phyloP scores from a whole-genome alignment of 1,140 invertebrate genomes.

The Drosophila malerkotliana region DNA sequence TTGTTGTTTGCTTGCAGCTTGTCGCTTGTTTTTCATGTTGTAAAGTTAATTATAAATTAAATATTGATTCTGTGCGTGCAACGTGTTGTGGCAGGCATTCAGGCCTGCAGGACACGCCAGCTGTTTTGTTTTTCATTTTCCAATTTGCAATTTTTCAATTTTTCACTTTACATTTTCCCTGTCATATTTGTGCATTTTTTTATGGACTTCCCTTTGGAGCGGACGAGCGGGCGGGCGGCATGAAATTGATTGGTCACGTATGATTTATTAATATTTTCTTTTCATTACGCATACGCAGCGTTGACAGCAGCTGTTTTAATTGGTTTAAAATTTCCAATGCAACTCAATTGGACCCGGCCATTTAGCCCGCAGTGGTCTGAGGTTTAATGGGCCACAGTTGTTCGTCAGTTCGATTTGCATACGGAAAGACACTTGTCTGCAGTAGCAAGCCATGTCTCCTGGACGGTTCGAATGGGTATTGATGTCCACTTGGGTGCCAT shows the following conservation, averaged over 20 bases:
- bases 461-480: neutral
- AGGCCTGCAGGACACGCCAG: neutral
- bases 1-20: conserved; percentile 54
- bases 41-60: conserved; percentile 83
- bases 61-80: conserved; percentile 74
- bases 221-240: conserved; percentile 33
- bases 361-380: conserved; percentile 72
- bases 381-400: conserved; percentile 74
- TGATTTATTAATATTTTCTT: conserved; percentile 82
- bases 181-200: conserved; percentile 14
- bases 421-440: conserved; percentile 8
- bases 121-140: conserved; percentile 33
- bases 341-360: conserved; percentile 48
- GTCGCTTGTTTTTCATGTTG: conserved; percentile 76
- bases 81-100: conserved; percentile 2
- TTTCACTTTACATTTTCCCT: conserved; percentile 1
- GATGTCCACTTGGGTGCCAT: conserved; percentile 2
- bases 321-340: conserved; percentile 79
- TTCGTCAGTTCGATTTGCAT: conserved; percentile 54
- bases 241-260: conserved; percentile 80
- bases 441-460: neutral
- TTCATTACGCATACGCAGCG: conserved; percentile 78
- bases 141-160: conserved; percentile 4
- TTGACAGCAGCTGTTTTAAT: conserved; percentile 78
- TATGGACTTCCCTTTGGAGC: conserved; percentile 3